Evolutionary conservation across 2,888 invertebrate species (phyloP), one percentile per base, ranked within the genome.

Genomic region (Chrysomela aeneicollis): DNA sequence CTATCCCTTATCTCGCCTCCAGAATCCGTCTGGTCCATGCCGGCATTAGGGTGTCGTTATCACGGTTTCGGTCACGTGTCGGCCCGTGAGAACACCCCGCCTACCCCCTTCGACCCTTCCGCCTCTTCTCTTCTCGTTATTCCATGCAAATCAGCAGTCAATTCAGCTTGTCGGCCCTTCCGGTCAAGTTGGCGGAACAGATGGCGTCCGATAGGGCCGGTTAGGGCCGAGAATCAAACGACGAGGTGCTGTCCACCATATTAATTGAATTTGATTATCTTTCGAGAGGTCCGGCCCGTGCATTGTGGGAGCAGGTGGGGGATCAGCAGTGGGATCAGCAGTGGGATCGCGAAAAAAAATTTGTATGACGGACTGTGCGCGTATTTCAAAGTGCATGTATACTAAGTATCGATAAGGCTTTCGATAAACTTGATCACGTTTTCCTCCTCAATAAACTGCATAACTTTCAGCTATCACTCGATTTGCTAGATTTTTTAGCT

Each of bases 61-160:
- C 57, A 17, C 17, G 65, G 71, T 63, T 53, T 63, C 71, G 74
- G 77, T 76, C 76, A 77, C 76, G 76, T 76, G 76, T 70, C 64
- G 66, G 55, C 32, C 55, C 55, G 42, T 55, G 55, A 55, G 55
- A 55, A n/a, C n/a, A 42, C 42, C 55, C 32, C 22, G n/a, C 19
- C n/a, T 18, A 21, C 15, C 42, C 18, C 32, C 22, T 68, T 18
- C 12, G 17, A 17, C 21, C 49, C 49, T 6, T 6, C 35, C 8
- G 35, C 2, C 4, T 71, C 12, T n/a, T 71, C 74, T 63, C 63
- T 72, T 64, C 76, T 78, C 78, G 78, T 77, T 77, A 78, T 75
- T 74, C 72, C 75, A 79, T 79, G 79, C 79, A 79, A 79, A 79
- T 79, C 77, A 76, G 75, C 67, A 71, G 70, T 73, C 74, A 74